phyloP scores from a whole-genome alignment of 2,888 invertebrate genomes.

The Phyllotreta cruciferae region DNA sequence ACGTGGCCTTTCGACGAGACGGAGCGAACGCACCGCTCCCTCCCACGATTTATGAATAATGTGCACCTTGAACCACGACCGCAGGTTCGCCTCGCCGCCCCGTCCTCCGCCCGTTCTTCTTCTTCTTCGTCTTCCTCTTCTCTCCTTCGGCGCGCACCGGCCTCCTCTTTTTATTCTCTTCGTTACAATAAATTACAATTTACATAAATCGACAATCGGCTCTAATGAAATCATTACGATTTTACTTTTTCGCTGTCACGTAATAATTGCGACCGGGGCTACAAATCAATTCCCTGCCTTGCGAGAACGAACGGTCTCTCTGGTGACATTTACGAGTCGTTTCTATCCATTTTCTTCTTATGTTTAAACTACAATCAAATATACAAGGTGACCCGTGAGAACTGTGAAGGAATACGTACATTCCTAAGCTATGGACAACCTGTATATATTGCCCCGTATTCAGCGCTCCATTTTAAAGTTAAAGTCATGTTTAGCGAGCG shows the following conservation, averaged over 20 bases:
- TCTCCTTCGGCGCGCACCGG: background rate
- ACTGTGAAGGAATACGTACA: no score
- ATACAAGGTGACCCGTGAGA: no score
- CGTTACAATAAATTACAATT: constrained; percentile 37
- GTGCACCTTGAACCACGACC: constrained; percentile 18
- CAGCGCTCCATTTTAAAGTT: no score
- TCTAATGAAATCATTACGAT: constrained; percentile 36
- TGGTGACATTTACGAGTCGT: background rate
- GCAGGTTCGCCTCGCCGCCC: constrained; percentile 13
- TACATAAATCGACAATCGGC: constrained; percentile 35
- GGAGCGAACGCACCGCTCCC: constrained; percentile 11
- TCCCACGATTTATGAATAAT: constrained; percentile 26
- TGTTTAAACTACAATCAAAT: no score
- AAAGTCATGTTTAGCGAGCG: no score
- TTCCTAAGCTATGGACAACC: no score
- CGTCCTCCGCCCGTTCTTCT: background rate
- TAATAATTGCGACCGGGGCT: constrained; percentile 9
- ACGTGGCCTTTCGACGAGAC: background rate
- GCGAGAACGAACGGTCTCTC: constrained; percentile 6
- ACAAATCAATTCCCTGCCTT: constrained; percentile 29
- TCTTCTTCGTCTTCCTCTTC: background rate
- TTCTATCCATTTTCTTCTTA: background rate
- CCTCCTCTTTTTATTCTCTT: constrained; percentile 24
- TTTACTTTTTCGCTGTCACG: constrained; percentile 15
- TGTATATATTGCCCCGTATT: no score